Evolutionary conservation across 2,113 vertebrate genomes (phyloP), one percentile per base, ranked within the genome.

Genomic region (Archocentrus centrarchus): DNA sequence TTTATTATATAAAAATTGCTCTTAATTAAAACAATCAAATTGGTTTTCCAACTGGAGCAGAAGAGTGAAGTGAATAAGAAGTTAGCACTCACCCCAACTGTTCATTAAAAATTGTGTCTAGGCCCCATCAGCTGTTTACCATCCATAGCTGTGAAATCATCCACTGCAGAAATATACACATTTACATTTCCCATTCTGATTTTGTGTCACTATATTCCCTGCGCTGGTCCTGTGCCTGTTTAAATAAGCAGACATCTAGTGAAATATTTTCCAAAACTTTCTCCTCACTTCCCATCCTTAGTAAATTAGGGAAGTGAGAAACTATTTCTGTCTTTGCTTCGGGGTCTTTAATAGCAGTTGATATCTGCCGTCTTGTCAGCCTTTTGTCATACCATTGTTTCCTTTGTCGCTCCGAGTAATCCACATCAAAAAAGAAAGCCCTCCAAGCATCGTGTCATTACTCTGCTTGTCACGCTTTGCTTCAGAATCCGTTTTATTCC

Each of bases 381-480:
- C 80, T 93, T 92, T 93, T 88, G 89, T 93, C 90, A 82, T 62
- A 55, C 59, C 47, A 78, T 90, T 90, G 85, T 91, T 93, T 87
- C 86, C 85, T 88, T 93, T 90, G 89, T 91, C 66, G 82, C 83
- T 85, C 75, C 58, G 37, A 86, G 91, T 94, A 91, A 92, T 90
- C 82, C 85, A 89, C 93, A 87, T 94, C 82, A 91, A 91, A 91
- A 87, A 90, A 90, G 68, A 61, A 91, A 91, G 87, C 79, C 82
- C 86, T 87, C 76, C 39, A 17, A 86, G 87, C 89, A 27, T 85
- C n/a, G 57, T 91, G 89, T 92, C 89, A 91, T 93, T 89, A 88
- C 85, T 88, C 84, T 76, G 86, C 91, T 92, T 90, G 93, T 93
- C 92, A 91, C 57, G 62, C 84, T 11, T 59, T 63, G 75, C 91